Evolutionary conservation across 2,113 vertebrate species (phyloP).

Genomic region (Hippocampus zosterae): DNA sequence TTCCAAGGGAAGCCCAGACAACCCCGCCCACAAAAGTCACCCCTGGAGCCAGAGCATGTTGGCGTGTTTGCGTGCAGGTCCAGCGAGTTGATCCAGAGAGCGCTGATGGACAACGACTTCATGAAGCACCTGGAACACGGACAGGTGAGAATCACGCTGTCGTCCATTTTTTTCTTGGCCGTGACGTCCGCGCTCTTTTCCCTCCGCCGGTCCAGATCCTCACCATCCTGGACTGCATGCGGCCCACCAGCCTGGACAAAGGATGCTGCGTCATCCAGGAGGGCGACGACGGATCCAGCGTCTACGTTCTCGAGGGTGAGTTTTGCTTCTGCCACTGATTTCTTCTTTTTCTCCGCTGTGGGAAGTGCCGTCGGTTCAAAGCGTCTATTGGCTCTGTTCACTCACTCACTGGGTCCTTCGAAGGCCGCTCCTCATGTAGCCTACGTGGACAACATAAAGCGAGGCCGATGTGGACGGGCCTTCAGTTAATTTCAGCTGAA

Average conservation of each 20-base stretch:
- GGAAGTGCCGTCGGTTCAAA: no score
- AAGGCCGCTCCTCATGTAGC: no score
- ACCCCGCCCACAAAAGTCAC: no score
- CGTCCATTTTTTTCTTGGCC: no score
- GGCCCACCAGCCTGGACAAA: constrained; percentile 57
- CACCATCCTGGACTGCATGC: constrained; percentile 74
- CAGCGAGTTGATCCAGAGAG: constrained; percentile 66
- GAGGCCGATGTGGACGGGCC: no score
- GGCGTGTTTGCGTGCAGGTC: constrained; percentile 47
- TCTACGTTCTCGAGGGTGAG: constrained; percentile 73
- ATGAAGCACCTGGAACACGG: constrained; percentile 72
- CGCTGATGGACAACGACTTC: constrained; percentile 74
- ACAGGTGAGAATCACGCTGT: constrained; percentile 52
- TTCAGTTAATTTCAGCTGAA: no score
- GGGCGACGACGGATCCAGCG: constrained; percentile 69
- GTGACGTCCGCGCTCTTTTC: background rate
- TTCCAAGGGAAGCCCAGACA: background rate
- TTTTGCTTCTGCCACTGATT: background rate
- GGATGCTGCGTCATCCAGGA: constrained; percentile 72
- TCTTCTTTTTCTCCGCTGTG: no score
- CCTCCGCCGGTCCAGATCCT: constrained; percentile 49
- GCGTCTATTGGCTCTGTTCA: no score
- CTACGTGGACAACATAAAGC: no score
- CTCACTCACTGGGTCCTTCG: no score
- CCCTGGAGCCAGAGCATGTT: background rate